phyloP scores from a whole-genome alignment of 2,888 invertebrate genomes.

The Himalopsyche anomala region DNA sequence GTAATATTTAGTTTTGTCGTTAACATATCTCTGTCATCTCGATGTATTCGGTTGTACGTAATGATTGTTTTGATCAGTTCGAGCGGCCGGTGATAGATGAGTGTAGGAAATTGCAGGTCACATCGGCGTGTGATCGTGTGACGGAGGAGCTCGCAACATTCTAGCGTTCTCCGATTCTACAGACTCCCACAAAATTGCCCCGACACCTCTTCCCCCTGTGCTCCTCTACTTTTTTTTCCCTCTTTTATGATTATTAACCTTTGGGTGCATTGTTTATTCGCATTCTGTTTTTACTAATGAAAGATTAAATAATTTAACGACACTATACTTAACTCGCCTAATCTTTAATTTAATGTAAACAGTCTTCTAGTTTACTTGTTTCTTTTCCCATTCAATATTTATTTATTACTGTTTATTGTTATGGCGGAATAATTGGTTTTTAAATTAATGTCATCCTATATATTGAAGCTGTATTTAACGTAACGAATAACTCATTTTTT shows the following conservation, averaged over 20 bases:
- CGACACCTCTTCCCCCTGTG: constrained; percentile 70
- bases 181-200: constrained; percentile 72
- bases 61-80: neutral
- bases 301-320: constrained; percentile 1
- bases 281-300: constrained; percentile 19
- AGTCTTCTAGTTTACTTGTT: neutral
- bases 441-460: neutral
- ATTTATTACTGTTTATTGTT: neutral
- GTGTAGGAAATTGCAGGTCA: constrained; percentile 56
- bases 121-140: constrained; percentile 38
- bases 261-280: constrained; percentile 41
- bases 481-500: neutral
- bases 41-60: constrained; percentile 14
- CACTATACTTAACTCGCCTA: neutral
- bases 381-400: neutral
- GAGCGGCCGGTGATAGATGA: constrained; percentile 46
- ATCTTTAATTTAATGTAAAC: neutral
- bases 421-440: neutral
- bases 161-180: constrained; percentile 67
- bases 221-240: constrained; percentile 64
- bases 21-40: neutral
- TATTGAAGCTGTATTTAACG: neutral
- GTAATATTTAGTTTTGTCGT: neutral
- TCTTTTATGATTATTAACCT: constrained; percentile 61
- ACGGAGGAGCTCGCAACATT: constrained; percentile 68